Conservation (phyloP, 2,113 vertebrate species). For the Lycaon pictus region DNA sequence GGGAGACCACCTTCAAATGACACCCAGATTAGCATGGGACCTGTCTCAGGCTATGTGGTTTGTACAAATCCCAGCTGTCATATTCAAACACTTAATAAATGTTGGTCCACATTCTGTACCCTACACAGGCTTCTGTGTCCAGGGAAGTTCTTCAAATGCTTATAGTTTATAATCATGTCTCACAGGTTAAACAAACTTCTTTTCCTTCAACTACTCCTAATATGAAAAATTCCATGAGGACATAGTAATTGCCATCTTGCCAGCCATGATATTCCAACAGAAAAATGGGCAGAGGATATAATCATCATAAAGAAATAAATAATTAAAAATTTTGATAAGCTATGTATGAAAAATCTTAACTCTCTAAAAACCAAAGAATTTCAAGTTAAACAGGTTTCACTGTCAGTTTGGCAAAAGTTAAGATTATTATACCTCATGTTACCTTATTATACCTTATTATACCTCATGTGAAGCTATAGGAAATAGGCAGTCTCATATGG, state of each 20-base stretch:
- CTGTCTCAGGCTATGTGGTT: background rate
- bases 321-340: background rate
- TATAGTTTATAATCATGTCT: background rate
- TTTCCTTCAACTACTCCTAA: background rate
- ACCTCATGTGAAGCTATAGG: background rate
- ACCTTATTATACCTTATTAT: no score
- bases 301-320: background rate
- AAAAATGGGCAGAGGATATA: background rate
- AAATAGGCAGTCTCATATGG: background rate
- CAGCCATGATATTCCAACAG: background rate
- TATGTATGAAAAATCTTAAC: background rate
- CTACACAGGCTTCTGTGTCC: background rate
- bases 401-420: slow-evolving; percentile 1
- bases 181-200: background rate
- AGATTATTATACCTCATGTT: background rate
- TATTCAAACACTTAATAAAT: background rate
- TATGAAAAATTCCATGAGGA: slow-evolving; percentile 11
- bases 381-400: background rate
- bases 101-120: background rate
- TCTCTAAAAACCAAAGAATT: background rate
- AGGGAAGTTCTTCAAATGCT: background rate
- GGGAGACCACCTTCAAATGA: background rate
- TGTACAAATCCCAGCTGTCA: background rate
- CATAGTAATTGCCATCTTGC: background rate
- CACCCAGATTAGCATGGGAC: background rate